Percentiles rank a stretch among this genome's conserved stretches.
Evolutionary conservation across 2,797 vertebrate genomes (phyloP).

Genomic region (Loris lydekkerianus): DNA sequence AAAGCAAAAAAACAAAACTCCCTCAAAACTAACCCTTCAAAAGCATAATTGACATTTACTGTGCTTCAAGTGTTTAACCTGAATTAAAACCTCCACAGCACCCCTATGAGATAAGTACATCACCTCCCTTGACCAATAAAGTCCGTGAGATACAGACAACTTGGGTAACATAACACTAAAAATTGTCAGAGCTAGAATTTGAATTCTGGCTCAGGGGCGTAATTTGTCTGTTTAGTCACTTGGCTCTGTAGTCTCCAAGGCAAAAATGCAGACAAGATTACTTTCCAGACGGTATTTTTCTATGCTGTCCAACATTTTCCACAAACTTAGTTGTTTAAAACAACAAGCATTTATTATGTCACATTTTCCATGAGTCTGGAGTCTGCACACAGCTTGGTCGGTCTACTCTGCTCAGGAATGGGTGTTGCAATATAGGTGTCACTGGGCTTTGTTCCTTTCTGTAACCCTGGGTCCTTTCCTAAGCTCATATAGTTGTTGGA

Average conservation of each 20-base stretch:
- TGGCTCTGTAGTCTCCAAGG: not conserved
- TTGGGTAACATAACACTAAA: not conserved
- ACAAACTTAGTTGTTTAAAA: not conserved
- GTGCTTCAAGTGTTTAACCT: not conserved
- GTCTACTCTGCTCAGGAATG: not conserved
- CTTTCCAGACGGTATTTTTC: not conserved
- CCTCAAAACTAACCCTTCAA: not conserved
- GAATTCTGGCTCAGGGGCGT: not conserved
- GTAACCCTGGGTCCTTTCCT: not conserved
- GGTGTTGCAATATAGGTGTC: not conserved
- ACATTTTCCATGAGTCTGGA: not conserved
- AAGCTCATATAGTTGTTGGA: not conserved
- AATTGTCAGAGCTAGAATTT: not conserved
- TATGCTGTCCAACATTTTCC: not conserved
- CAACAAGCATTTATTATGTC: not conserved
- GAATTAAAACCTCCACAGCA: not conserved
- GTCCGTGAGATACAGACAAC: not conserved
- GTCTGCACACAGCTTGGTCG: not conserved
- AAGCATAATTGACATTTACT: not conserved
- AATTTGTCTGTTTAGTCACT: not conserved
- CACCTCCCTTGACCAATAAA: not conserved
- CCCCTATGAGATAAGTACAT: not conserved
- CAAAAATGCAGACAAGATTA: not conserved
- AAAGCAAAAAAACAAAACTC: not conserved
- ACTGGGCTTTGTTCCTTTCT: not conserved